Evolutionary conservation across 2,113 vertebrate species (phyloP).

Genomic region (Xenus cinereus): DNA sequence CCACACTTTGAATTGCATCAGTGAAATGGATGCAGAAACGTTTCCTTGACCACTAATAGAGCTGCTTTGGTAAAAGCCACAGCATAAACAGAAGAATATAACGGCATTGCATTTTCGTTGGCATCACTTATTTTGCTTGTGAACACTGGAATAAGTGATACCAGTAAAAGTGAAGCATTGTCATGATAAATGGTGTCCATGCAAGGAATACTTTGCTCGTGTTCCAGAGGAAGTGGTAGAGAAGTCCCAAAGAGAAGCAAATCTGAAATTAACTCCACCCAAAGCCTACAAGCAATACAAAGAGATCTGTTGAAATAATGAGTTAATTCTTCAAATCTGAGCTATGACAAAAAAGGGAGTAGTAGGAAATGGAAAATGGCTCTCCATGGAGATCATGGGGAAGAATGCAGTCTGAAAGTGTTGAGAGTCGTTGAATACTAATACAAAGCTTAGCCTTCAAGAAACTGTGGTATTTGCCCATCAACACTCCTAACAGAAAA

Average conservation of each 20-base stretch:
- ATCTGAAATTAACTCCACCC: background rate
- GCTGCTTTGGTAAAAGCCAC: background rate
- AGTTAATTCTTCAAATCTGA: background rate
- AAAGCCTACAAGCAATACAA: background rate
- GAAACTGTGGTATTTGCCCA: background rate
- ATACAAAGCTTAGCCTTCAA: background rate
- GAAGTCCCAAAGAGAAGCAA: background rate
- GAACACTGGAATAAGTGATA: background rate
- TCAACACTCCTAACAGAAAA: background rate
- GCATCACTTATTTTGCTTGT: background rate
- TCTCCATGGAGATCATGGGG: background rate
- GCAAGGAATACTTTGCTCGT: background rate
- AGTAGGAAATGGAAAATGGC: background rate
- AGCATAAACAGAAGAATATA: background rate
- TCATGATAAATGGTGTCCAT: background rate
- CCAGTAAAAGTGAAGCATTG: background rate
- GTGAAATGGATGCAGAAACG: background rate
- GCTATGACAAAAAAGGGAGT: background rate
- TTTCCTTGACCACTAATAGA: background rate
- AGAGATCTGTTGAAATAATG: background rate
- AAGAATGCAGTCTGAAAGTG: background rate
- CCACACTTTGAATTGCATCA: background rate
- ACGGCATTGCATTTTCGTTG: background rate
- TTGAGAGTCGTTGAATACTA: background rate
- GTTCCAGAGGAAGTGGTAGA: background rate